Evolutionary conservation across 2,888 invertebrate species (phyloP).

Genomic region (Smittia sp.): DNA sequence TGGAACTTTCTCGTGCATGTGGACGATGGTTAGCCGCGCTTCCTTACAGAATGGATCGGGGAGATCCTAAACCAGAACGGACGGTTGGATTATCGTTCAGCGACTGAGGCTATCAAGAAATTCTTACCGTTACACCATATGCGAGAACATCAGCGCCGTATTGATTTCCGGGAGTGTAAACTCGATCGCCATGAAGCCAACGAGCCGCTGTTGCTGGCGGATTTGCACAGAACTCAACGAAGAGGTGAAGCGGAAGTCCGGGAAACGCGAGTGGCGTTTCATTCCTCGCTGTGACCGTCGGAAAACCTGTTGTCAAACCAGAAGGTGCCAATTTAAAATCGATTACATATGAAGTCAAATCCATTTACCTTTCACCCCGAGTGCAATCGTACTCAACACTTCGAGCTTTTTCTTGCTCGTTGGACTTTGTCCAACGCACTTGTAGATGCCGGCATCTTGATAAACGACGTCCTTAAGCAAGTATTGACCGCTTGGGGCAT

Average conservation of each 20-base stretch:
- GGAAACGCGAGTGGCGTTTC: constrained; percentile 67
- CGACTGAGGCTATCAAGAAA: neutral
- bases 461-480: constrained; percentile 69
- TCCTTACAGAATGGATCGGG: constrained; percentile 54
- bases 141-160: constrained; percentile 53
- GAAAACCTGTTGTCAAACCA: constrained; percentile 58
- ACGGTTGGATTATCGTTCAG: neutral
- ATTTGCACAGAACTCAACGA: constrained; percentile 75
- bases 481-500: constrained; percentile 59
- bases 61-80: constrained; percentile 47
- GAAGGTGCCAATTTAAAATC: neutral
- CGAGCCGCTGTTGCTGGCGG: constrained; percentile 58
- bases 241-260: constrained; percentile 65
- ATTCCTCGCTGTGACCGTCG: constrained; percentile 64
- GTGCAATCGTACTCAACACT: constrained; percentile 57
- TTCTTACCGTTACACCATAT: constrained; percentile 52
- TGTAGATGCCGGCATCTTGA: constrained; percentile 73
- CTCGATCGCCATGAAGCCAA: constrained; percentile 54
- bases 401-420: constrained; percentile 56
- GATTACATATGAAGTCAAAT: neutral
- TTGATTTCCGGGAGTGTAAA: constrained; percentile 54
- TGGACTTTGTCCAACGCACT: constrained; percentile 61
- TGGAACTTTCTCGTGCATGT: constrained; percentile 54
- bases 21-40: constrained; percentile 53
- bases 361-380: constrained; percentile 58